Conservation (phyloP, 2,113 vertebrate genomes). For the Noturus placidus region DNA sequence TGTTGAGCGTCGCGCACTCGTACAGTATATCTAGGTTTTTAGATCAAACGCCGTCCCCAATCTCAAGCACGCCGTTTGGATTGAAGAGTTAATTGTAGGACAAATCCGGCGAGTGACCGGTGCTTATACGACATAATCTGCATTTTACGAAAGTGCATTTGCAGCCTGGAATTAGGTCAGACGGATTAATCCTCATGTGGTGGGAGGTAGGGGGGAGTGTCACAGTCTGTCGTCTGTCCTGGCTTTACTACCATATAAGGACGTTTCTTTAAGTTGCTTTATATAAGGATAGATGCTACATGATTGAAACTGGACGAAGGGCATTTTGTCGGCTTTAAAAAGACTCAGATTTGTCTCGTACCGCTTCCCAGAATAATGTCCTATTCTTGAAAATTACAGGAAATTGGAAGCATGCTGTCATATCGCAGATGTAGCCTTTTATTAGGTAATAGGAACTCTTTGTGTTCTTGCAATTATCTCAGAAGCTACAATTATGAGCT, state of each 20-base stretch:
- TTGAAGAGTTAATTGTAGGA: slow-evolving; percentile 60
- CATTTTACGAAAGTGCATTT: slow-evolving; percentile 70
- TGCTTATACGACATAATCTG: slow-evolving; percentile 61
- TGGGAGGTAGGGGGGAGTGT: not conserved
- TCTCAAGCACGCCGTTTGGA: slow-evolving; percentile 52
- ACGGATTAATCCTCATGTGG: slow-evolving; percentile 52
- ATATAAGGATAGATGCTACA: not conserved
- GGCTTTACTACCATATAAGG: not conserved
- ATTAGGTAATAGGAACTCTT: not conserved
- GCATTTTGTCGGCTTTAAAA: not conserved
- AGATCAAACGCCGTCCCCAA: slow-evolving; percentile 3
- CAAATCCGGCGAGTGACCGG: slow-evolving; percentile 45
- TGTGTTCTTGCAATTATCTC: not conserved
- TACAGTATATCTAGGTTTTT: not conserved
- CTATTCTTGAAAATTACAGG: not conserved
- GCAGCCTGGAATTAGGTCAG: slow-evolving; percentile 68
- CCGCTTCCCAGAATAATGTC: not conserved
- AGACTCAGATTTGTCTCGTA: not conserved
- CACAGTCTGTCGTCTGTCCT: not conserved
- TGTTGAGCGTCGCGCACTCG: not conserved
- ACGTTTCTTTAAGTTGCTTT: not conserved
- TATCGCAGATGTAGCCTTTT: not conserved
- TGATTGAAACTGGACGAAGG: not conserved
- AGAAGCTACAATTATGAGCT: not conserved
- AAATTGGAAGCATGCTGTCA: not conserved